Base-by-base conservation (phyloP, 2,113 vertebrate species). In the Noturus placidus region DNA sequence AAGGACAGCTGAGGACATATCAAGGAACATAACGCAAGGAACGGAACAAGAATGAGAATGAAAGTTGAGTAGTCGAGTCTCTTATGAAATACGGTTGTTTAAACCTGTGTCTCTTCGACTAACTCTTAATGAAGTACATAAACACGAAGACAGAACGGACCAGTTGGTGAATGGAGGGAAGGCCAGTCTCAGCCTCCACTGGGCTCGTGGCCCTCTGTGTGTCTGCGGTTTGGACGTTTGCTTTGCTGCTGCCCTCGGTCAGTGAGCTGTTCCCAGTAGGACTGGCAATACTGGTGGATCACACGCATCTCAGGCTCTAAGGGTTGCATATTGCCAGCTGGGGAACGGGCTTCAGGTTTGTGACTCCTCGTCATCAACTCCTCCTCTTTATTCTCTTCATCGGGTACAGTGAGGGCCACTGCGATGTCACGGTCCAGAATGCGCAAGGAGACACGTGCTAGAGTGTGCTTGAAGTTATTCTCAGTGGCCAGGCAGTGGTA, bases 401-500 rank as follows among this genome's bases (percentile, higher is more conserved):
- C 94, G 11, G 92, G 92, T 69, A 93, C 91, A 15, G 94, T 91
- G 84, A 96, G 95, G 0, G 95, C 96, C 67, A 95, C 91, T 14
- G 96, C 94, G 3, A 96, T 95, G 89, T 95, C 95, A 11, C 94
- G 93, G 19, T 96, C 95, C 61, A 97, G 92, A 86, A 97, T 93
- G 19, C 94, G 95, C 76, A 97, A 90, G 0, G 93, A 93, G 86
- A 96, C 93, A 1, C 95, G 95, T 0, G 93, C 94, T 88, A 96
- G 90, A 0, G 95, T 96, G 93, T 96, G 96, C 33, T 96, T 95
- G 84, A 96, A 97, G 89, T 96, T 95, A 89, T 97, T 97, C 91
- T 97, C 96, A 0, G 96, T 97, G 91, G 95, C 95, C 50, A 96
- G 91, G 89, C 96, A 97, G 87, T 97, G 96, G 93, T 97, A 97